Conservation (phyloP, 2,888 invertebrate species). For the Drosophila rellima region DNA sequence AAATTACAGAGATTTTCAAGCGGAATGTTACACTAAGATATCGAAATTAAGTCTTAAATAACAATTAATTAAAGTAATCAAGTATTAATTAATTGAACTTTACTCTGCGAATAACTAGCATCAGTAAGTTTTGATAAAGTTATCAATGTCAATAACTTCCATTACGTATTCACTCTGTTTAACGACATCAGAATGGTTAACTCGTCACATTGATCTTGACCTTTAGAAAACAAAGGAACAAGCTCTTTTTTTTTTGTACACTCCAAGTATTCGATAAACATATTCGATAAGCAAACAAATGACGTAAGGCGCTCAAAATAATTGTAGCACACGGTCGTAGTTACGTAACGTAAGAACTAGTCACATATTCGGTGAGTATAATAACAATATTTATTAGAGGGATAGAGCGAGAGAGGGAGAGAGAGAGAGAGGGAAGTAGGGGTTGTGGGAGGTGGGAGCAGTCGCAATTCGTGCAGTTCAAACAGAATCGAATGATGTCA, state of each 20-base stretch:
- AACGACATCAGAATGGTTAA: too few species aligned
- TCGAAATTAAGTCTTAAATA: too few species aligned
- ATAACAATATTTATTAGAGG: constrained; percentile 5
- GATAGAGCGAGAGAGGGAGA: not conserved
- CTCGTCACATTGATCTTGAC: constrained; percentile 17
- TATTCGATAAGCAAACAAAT: not conserved
- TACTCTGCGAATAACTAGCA: too few species aligned
- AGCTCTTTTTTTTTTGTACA: not conserved
- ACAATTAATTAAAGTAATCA: too few species aligned
- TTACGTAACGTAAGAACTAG: constrained; percentile 39
- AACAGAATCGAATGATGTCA: constrained; percentile 59
- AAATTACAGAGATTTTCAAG: too few species aligned
- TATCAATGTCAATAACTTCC: too few species aligned
- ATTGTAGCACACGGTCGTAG: constrained; percentile 10
- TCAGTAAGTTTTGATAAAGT: too few species aligned
- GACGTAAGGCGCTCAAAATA: constrained; percentile 13
- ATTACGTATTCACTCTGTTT: too few species aligned
- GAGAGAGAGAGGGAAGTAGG: not conserved
- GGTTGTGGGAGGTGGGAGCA: constrained; percentile 3
- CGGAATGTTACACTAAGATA: too few species aligned
- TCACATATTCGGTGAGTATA: constrained; percentile 23
- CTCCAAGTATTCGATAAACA: not conserved
- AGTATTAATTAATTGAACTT: too few species aligned
- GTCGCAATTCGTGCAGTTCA: constrained; percentile 7
- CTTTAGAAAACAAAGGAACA: not conserved